These are phyloP conservation scores for Euspilapteryx auroguttella DNA, from an alignment of 2,888 invertebrate genomes.

Conservation along the genomic window DNA sequence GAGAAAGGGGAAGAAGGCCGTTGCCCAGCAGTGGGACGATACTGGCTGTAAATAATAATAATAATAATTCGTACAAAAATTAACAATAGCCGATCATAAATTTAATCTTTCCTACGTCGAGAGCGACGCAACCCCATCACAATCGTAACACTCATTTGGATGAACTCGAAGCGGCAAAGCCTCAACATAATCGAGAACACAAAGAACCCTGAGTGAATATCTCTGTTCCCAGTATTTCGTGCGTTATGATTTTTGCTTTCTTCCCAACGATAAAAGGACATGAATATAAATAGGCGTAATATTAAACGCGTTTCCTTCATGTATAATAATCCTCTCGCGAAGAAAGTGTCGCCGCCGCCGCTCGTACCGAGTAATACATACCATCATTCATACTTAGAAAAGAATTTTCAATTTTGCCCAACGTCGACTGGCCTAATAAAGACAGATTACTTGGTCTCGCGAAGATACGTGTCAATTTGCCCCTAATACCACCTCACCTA, in stretches of 20 bases:
- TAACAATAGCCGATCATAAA: too few species aligned
- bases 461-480: conserved; percentile 25
- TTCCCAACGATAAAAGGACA: conserved; percentile 27
- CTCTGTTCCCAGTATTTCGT: conserved; percentile 32
- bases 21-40: too few species aligned
- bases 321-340: conserved; percentile 41
- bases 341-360: conserved; percentile 24
- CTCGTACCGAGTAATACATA: conserved; percentile 44
- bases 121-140: too few species aligned
- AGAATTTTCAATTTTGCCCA: conserved; percentile 52
- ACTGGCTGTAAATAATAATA: too few species aligned
- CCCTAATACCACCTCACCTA: conserved; percentile 5
- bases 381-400: conserved; percentile 57
- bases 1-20: too few species aligned
- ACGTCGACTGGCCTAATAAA: conserved; percentile 42
- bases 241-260: conserved; percentile 33
- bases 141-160: too few species aligned
- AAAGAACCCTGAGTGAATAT: conserved; percentile 43
- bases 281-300: conserved; percentile 55
- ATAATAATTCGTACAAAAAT: too few species aligned
- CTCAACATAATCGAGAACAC: too few species aligned
- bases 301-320: conserved; percentile 39
- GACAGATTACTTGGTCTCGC: conserved; percentile 35
- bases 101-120: too few species aligned
- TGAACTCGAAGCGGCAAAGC: too few species aligned